Percentiles rank a stretch among this genome's conserved stretches.
Evolutionary conservation across 2,888 invertebrate species (phyloP).

Genomic region (Lasioglossum calceatum): DNA sequence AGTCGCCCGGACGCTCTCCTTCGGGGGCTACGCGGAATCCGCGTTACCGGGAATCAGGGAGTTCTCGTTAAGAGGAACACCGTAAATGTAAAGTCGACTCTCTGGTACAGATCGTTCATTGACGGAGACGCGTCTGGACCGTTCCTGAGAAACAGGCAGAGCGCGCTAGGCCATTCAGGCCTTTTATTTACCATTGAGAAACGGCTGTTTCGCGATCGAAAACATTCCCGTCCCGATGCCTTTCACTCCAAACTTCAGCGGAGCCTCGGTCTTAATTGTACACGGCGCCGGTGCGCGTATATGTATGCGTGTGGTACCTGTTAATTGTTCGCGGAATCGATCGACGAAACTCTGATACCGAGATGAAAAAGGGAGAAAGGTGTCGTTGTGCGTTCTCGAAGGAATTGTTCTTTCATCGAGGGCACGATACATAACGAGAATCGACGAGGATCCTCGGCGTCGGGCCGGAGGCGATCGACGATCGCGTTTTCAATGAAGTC

Average conservation of each 20-base stretch:
- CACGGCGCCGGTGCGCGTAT: background rate
- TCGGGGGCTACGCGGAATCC: constrained; percentile 75
- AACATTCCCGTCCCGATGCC: constrained; percentile 11
- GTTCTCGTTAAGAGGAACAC: constrained; percentile 77
- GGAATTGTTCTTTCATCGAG: background rate
- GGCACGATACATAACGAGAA: background rate
- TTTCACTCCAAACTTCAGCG: background rate
- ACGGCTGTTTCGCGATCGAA: constrained; percentile 3
- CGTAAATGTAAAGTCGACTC: constrained; percentile 76
- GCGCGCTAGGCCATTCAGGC: constrained; percentile 14
- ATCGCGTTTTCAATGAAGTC: constrained; percentile 76
- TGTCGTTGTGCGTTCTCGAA: background rate
- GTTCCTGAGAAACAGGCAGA: constrained; percentile 52
- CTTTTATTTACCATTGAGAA: constrained; percentile 32
- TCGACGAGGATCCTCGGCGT: background rate
- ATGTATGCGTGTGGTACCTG: background rate
- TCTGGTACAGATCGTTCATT: constrained; percentile 71
- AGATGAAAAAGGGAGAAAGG: background rate
- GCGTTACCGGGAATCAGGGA: constrained; percentile 73
- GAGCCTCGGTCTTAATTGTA: background rate
- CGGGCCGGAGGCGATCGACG: constrained; percentile 35
- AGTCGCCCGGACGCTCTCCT: constrained; percentile 48
- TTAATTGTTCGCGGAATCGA: background rate
- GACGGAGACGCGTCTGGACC: constrained; percentile 61
- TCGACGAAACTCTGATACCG: background rate